Evolutionary conservation across 2,888 invertebrate species (phyloP).

Genomic region (Congeria kusceri): DNA sequence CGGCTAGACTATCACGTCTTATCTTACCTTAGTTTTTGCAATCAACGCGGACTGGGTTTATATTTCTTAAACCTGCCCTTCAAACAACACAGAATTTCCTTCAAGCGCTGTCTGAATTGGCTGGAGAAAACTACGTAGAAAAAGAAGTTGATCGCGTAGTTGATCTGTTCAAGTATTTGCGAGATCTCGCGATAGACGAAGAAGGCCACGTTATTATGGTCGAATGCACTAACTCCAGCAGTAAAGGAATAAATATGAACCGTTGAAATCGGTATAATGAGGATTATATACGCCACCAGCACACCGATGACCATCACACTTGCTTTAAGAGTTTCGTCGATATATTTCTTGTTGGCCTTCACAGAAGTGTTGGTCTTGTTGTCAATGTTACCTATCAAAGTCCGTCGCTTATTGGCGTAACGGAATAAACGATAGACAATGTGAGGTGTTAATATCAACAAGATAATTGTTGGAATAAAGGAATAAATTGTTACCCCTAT

Average conservation of each 20-base stretch:
- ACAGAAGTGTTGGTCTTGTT: neutral
- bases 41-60: too few species aligned
- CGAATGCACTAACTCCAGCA: slow-evolving; percentile 66
- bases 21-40: too few species aligned
- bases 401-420: slow-evolving; percentile 27
- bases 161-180: slow-evolving; percentile 73
- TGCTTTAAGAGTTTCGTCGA: slow-evolving; percentile 47
- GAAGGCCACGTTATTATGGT: slow-evolving; percentile 56
- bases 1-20: too few species aligned
- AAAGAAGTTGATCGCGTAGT: slow-evolving; percentile 77
- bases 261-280: slow-evolving; percentile 72
- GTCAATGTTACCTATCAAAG: neutral
- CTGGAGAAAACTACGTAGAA: slow-evolving; percentile 72
- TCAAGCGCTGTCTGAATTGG: slow-evolving; percentile 60
- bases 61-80: too few species aligned
- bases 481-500: slow-evolving; percentile 65
- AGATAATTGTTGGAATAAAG: slow-evolving; percentile 61
- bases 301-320: slow-evolving; percentile 73
- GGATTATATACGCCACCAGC: slow-evolving; percentile 71
- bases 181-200: slow-evolving; percentile 68
- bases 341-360: neutral
- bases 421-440: slow-evolving; percentile 56
- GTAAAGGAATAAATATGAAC: slow-evolving; percentile 66
- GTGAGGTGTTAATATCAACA: slow-evolving; percentile 64
- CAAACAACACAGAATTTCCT: slow-evolving; percentile 28